Conservation (phyloP, 2,888 invertebrate species). For the Tenthredo distinguenda region DNA sequence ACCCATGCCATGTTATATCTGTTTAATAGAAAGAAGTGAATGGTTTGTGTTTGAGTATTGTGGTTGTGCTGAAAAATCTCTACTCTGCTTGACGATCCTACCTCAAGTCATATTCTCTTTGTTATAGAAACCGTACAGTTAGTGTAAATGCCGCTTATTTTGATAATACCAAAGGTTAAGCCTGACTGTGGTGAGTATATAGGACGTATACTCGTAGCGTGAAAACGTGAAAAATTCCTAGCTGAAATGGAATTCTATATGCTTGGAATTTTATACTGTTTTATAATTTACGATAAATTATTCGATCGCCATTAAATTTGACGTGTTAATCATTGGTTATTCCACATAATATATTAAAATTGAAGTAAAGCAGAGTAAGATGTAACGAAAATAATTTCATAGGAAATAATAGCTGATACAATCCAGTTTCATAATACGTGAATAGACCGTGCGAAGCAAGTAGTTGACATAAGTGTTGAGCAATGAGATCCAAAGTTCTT, state of each 20-base stretch:
- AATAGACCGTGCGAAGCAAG: not conserved
- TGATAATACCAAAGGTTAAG: slow-evolving; percentile 77
- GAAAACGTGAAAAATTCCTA: slow-evolving; percentile 51
- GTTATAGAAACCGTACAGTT: slow-evolving; percentile 77
- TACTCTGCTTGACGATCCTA: slow-evolving; percentile 57
- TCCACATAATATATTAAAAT: not conserved
- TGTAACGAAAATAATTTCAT: not conserved
- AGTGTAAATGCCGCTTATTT: slow-evolving; percentile 77
- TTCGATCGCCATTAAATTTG: not conserved
- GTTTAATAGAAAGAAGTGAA: not conserved
- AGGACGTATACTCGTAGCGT: slow-evolving; percentile 65
- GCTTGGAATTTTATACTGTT: slow-evolving; percentile 47
- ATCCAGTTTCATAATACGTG: not conserved
- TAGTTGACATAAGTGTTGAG: not conserved
- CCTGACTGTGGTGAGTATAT: slow-evolving; percentile 75
- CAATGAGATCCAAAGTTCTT: not conserved
- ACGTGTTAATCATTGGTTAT: slow-evolving; percentile 19
- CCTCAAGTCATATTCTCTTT: slow-evolving; percentile 77
- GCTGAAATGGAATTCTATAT: slow-evolving; percentile 16
- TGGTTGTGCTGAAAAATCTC: slow-evolving; percentile 41
- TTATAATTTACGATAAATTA: slow-evolving; percentile 33
- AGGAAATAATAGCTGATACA: too few species aligned
- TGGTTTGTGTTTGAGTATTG: slow-evolving; percentile 44
- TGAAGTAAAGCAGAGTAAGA: slow-evolving; percentile 42
- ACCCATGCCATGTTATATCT: slow-evolving; percentile 16